Base-by-base conservation (phyloP, 2,113 vertebrate genomes). In the Podilymbus podiceps region DNA sequence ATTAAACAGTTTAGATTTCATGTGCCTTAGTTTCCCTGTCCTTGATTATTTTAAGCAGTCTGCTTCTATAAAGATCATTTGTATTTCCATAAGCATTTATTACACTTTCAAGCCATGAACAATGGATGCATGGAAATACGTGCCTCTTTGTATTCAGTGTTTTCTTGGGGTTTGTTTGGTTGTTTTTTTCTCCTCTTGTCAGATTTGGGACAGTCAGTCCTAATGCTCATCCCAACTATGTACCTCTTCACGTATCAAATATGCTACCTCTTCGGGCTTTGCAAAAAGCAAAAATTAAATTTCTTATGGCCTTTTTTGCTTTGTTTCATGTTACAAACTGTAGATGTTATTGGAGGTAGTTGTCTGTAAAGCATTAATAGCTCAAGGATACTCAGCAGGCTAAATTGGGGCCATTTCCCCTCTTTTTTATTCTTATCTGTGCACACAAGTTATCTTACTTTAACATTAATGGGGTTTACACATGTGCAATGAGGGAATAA, bases 1-100 rank as follows among this genome's bases (percentile, higher is more conserved):
- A 35, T 94, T 95, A 94, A 97, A 77, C 35, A 68, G 75, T 83
- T 95, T 52, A 62, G 49, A 86, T 86, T 91, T 91, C 16, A 4
- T 56, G 28, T 85, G 49, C 40, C 67, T 88, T 94, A 18, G 71
- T 93, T 95, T 92, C 38, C 33, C 30, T 59, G 69, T 40, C 22
- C 47, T 90, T 88, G 69, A 84, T 44, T 90, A 82, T 89, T 92
- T 89, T 86, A 93, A 89, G 50, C 44, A 83, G 59, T 50, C 42
- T 94, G 15, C 18, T 81, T 86, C 67, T 85, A 46, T 63, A 38
- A 78, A 62, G 58, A 38, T 28, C 22, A 52, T 82, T 77, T 77
- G 16, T 74, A 63, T 93, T 85, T 95, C 63, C 23, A 30, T 63
- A 90, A 94, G 42, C 67, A 28, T 91, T 92, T 92, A 46, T 69